phyloP scores from a whole-genome alignment of 2,113 vertebrate species.

The Neofelis nebulosa region DNA sequence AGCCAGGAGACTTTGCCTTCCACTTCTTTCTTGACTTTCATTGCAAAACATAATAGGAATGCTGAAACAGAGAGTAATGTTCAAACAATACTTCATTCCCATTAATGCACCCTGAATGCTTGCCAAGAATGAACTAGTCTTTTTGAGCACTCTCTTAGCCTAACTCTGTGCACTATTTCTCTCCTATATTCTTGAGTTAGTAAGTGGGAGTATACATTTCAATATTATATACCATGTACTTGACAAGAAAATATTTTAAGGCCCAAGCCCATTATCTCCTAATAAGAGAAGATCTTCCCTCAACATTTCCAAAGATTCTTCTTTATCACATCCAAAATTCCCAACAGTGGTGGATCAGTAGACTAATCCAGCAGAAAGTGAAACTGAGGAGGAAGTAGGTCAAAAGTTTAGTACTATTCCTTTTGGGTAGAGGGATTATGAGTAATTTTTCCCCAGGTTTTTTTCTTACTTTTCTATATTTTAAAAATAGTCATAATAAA shows the following conservation, averaged over 20 bases:
- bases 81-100: neutral
- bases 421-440: neutral
- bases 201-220: neutral
- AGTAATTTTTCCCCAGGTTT: neutral
- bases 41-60: neutral
- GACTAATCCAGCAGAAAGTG: neutral
- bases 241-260: neutral
- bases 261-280: neutral
- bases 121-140: neutral
- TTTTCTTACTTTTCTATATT: neutral
- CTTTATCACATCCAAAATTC: neutral
- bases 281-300: neutral
- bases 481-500: neutral
- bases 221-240: neutral
- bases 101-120: neutral
- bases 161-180: neutral
- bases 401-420: neutral
- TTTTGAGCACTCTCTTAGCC: neutral
- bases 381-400: neutral
- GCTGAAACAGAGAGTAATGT: neutral
- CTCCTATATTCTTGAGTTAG: neutral
- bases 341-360: neutral
- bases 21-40: neutral
- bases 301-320: neutral
- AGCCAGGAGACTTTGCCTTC: neutral